phyloP scores from a whole-genome alignment of 1,140 invertebrate species.

The Drosophila seguyi region DNA sequence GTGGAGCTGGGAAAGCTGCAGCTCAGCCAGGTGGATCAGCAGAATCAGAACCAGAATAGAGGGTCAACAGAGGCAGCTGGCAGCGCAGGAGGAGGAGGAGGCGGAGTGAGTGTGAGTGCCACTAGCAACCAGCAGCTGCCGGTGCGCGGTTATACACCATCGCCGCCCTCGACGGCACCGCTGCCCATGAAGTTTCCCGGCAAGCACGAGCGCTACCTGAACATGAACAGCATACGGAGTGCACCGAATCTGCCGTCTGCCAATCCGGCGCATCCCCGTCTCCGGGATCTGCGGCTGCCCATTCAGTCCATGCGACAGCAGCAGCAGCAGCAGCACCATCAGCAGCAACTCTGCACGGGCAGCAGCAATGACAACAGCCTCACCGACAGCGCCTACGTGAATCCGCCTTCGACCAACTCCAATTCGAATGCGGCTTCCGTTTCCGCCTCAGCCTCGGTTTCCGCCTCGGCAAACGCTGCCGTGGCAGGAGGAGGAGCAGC shows the following conservation, averaged over 20 bases:
- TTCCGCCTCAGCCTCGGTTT: conserved; percentile 34
- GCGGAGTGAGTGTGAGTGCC: conserved; percentile 13
- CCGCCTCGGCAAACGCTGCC: conserved; percentile 10
- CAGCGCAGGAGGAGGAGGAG: not conserved
- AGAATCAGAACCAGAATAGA: conserved; percentile 69
- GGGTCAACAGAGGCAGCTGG: not conserved
- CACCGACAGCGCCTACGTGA: conserved; percentile 84
- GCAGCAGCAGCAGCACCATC: conserved; percentile 84
- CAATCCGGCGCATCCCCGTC: conserved; percentile 88
- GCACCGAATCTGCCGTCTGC: conserved; percentile 91
- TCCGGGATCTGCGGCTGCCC: conserved; percentile 88
- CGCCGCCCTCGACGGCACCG: conserved; percentile 92
- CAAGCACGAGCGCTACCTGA: conserved; percentile 88
- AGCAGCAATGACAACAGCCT: conserved; percentile 89
- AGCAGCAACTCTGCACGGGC: conserved; percentile 12
- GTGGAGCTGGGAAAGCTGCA: conserved; percentile 87
- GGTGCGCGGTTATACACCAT: conserved; percentile 88
- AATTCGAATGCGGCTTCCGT: conserved; percentile 57
- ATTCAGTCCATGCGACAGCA: conserved; percentile 86
- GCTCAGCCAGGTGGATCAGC: conserved; percentile 61
- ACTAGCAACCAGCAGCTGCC: conserved; percentile 86
- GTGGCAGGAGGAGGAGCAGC: not conserved
- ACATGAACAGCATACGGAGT: conserved; percentile 92
- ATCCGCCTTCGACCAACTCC: conserved; percentile 79
- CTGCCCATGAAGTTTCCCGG: conserved; percentile 90